A percentile compares a stretch with the other conserved stretches of the same genome.
phyloP scores from a whole-genome alignment of 1,140 invertebrate species.

The Zaprionus davidi region DNA sequence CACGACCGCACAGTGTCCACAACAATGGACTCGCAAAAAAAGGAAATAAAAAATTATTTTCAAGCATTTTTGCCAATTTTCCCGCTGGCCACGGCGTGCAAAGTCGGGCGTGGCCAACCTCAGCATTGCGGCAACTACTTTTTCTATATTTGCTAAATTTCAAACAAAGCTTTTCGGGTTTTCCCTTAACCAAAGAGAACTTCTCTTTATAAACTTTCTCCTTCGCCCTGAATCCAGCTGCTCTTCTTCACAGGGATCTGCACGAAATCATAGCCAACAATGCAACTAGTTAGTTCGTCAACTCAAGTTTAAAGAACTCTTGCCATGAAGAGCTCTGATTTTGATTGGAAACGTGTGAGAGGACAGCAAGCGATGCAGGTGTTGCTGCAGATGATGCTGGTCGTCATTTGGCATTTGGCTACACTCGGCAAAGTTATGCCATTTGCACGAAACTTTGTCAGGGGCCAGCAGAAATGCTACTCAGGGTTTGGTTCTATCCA shows the following conservation, averaged over 20 bases:
- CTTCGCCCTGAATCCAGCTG: neutral
- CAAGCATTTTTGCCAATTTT: neutral
- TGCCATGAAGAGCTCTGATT: conserved; percentile 22
- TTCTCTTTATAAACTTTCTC: neutral
- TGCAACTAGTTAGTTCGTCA: conserved; percentile 62
- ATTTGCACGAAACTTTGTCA: conserved; percentile 28
- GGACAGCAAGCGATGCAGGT: conserved; percentile 24
- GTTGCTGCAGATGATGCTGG: conserved; percentile 25
- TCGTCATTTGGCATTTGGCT: neutral
- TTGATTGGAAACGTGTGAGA: conserved; percentile 34
- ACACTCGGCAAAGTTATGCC: conserved; percentile 33
- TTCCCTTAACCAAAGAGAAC: neutral
- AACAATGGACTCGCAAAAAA: neutral
- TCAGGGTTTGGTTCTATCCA: neutral
- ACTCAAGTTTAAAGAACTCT: conserved; percentile 27
- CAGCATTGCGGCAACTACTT: conserved; percentile 3
- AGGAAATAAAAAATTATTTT: neutral
- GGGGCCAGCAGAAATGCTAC: conserved; percentile 13
- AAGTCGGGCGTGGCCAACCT: conserved; percentile 1
- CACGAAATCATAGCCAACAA: conserved; percentile 45
- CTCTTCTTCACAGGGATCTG: neutral
- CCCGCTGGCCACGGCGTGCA: neutral
- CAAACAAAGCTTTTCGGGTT: conserved; percentile 3
- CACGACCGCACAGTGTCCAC: neutral
- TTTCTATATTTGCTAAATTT: neutral